Percentiles rank a stretch among this genome's conserved stretches.
Conservation (phyloP, 2,113 vertebrate species). For the Carollia perspicillata region DNA sequence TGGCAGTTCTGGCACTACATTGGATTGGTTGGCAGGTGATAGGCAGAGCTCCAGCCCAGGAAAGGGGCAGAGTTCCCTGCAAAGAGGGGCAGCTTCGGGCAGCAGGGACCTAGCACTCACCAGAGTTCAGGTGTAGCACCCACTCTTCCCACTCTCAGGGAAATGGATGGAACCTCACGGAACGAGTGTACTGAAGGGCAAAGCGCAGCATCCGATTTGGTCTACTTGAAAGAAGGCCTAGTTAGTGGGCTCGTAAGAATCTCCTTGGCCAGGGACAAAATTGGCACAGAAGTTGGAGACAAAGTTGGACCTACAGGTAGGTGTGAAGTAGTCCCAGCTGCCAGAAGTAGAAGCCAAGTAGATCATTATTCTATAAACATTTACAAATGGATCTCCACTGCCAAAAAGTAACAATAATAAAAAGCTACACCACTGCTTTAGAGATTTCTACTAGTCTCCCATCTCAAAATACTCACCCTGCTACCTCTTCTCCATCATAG, state of each 20-base stretch:
- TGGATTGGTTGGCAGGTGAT: rapidly evolving
- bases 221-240: not conserved
- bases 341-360: conserved; percentile 32
- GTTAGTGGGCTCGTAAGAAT: not conserved
- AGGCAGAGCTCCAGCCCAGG: not conserved
- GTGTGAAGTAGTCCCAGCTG: conserved; percentile 55
- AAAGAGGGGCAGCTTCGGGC: not conserved
- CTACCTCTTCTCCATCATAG: not conserved
- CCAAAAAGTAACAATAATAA: conserved; percentile 49
- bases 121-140: not conserved
- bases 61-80: no score
- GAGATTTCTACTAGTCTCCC: not conserved
- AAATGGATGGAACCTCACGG: not conserved
- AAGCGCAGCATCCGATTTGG: not conserved
- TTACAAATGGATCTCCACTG: conserved; percentile 27
- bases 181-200: not conserved
- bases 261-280: not conserved
- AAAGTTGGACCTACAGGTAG: not conserved
- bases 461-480: not conserved
- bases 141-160: no score
- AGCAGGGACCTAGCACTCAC: no score
- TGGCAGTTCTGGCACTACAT: not conserved
- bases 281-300: not conserved
- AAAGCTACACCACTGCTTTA: not conserved
- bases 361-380: conserved; percentile 54